Evolutionary conservation across 1,140 invertebrate species (phyloP), one percentile per base, ranked within the genome.

Genomic region (Acarapis woodi): DNA sequence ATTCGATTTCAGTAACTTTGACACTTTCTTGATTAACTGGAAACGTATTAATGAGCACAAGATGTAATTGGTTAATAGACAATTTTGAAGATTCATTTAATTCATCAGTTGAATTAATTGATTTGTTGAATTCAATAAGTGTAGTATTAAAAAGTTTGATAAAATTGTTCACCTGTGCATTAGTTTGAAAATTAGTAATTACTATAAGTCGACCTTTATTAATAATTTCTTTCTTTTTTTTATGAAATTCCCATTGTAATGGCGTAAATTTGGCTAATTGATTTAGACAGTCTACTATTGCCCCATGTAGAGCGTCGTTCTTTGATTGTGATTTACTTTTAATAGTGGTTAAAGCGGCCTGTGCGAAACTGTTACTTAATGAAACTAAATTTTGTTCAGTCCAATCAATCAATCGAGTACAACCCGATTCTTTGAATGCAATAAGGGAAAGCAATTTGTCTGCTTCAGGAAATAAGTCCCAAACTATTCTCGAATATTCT

Each of bases 401-500:
- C 37, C 42, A 44, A 15, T 22, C 23, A 23, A 21, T 38, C 12
- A 39, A 12, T 21, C 14, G 3, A 3, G 25, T 29, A n/a, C 24
- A 19, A 4, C 8, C 10, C 4, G 16, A 15, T 8, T 18, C 4
- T 1, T 19, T 10, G 15, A 25, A 29, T 14, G 18, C 8, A 18
- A 37, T 16, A 16, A 43, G 6, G 8, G 14, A 14, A 4, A 46
- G 22, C 4, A 38, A 19, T 20, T 31, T 22, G 14, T 46, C 37
- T 5, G 41, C 43, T 23, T 33, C 33, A 8, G 43, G 45, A 33
- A 48, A 48, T 19, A 93, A 62, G 59, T 96, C 87, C 77, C 80
- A 93, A 5, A 88, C 78, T 45, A 93, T 83, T 18, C 85, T 63
- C 49, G 80, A 83, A 51, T 90, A 94, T 58, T 94, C 87, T 34